Percentiles rank a stretch among this genome's conserved stretches.
These are phyloP conservation scores for Ametastegia equiseti DNA, from an alignment of 2,888 invertebrate species.

Conservation along the genomic window DNA sequence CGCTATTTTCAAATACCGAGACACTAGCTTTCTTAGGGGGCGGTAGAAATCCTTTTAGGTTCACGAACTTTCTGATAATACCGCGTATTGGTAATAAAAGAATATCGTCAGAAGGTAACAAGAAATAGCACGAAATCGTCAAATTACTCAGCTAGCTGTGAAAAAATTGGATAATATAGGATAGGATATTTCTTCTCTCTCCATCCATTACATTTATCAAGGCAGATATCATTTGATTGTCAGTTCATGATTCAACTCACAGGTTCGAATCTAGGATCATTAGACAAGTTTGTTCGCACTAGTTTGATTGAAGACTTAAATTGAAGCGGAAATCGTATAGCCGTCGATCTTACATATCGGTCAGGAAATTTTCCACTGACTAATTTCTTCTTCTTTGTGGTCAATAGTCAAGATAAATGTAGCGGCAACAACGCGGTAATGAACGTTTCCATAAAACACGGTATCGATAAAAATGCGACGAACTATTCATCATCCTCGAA, in stretches of 20 bases:
- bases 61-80: too few relatives aligned
- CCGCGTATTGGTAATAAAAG: background rate
- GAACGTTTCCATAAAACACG: background rate
- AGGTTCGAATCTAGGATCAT: background rate
- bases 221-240: background rate
- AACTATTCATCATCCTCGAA: constrained; percentile 4
- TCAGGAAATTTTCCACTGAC: constrained; percentile 13
- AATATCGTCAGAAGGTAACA: background rate
- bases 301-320: background rate
- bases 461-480: background rate
- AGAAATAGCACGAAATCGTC: background rate
- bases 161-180: constrained; percentile 37
- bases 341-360: background rate
- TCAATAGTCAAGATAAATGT: background rate
- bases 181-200: constrained; percentile 42
- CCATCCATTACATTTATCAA: constrained; percentile 12
- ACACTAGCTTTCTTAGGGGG: too few relatives aligned
- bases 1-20: too few relatives aligned
- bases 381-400: background rate
- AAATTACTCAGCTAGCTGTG: constrained; percentile 4
- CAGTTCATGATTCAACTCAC: background rate
- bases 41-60: too few relatives aligned
- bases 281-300: background rate
- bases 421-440: background rate
- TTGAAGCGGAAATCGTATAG: background rate